Evolutionary conservation across 2,888 invertebrate genomes (phyloP).

Genomic region (Ophion ellenae): DNA sequence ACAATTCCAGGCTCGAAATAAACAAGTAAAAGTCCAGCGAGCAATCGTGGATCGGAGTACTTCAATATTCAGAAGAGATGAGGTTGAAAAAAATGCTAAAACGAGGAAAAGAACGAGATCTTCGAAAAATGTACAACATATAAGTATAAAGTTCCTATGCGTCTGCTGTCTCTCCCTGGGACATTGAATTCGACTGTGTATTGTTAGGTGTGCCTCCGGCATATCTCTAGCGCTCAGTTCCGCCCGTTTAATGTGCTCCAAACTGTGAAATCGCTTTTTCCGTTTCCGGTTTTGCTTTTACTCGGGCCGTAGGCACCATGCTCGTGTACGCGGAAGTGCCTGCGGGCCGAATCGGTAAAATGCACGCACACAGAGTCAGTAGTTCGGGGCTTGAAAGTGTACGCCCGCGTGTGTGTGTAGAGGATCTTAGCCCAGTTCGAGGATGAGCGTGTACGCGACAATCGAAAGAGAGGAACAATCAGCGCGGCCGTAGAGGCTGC

Average conservation of each 20-base stretch:
- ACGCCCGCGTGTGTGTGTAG: no score
- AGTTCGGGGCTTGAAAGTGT: neutral
- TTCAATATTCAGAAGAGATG: neutral
- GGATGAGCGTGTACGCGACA: conserved; percentile 59
- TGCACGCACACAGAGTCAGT: neutral
- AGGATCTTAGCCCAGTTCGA: conserved; percentile 75
- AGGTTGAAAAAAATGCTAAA: conserved; percentile 16
- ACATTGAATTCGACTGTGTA: neutral
- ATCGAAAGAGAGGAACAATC: conserved; percentile 73
- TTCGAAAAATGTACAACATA: conserved; percentile 12
- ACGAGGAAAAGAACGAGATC: conserved; percentile 42
- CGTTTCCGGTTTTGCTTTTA: conserved; percentile 58
- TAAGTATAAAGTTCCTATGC: neutral
- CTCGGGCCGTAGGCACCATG: conserved; percentile 14
- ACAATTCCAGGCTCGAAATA: neutral
- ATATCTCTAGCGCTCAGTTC: conserved; percentile 5
- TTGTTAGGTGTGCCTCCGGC: neutral
- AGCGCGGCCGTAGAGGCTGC: conserved; percentile 69
- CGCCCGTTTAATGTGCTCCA: conserved; percentile 36
- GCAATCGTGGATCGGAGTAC: conserved; percentile 32
- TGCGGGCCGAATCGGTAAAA: conserved; percentile 9
- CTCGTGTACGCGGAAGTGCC: conserved; percentile 25
- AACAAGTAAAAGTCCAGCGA: conserved; percentile 10
- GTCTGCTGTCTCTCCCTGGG: conserved; percentile 4
- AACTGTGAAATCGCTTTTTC: conserved; percentile 41